These are phyloP conservation scores for Mobula hypostoma DNA, from an alignment of 2,113 vertebrate genomes.

Conservation along the genomic window DNA sequence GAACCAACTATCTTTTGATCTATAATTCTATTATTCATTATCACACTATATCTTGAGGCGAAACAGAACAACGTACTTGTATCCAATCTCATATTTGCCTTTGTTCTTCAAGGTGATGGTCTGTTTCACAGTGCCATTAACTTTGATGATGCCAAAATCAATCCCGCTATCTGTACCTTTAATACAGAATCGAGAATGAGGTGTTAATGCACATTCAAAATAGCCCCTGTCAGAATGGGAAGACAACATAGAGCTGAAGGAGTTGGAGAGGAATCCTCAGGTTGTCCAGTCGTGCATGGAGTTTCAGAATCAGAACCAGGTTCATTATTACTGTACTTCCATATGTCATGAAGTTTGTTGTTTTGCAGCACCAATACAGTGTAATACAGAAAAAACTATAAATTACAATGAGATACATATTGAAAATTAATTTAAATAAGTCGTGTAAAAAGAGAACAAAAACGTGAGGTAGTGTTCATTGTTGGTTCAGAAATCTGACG, in stretches of 20 bases:
- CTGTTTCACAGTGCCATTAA: slow-evolving; percentile 62
- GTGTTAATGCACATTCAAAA: background rate
- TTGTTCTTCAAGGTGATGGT: slow-evolving; percentile 72
- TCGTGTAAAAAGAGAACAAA: no score
- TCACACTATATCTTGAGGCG: background rate
- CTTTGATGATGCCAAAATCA: slow-evolving; percentile 72
- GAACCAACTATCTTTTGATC: background rate
- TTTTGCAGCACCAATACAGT: no score
- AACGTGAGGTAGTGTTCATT: no score
- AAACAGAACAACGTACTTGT: slow-evolving; percentile 57
- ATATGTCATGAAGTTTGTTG: no score
- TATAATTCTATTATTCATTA: no score
- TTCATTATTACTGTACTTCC: no score
- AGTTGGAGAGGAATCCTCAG: background rate
- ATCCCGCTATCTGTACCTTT: slow-evolving; percentile 61
- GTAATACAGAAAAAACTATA: no score
- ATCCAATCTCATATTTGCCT: slow-evolving; percentile 73
- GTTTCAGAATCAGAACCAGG: no score
- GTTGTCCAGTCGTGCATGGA: background rate
- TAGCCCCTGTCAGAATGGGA: background rate
- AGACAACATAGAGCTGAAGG: background rate
- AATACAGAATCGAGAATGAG: slow-evolving; percentile 18
- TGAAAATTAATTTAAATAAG: no score
- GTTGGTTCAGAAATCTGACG: no score
- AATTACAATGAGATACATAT: no score